Percentiles rank a stretch among this genome's conserved stretches.
These are phyloP conservation scores for Drosophila prosaltans DNA, from an alignment of 1,140 invertebrate genomes.

Conservation along the genomic window DNA sequence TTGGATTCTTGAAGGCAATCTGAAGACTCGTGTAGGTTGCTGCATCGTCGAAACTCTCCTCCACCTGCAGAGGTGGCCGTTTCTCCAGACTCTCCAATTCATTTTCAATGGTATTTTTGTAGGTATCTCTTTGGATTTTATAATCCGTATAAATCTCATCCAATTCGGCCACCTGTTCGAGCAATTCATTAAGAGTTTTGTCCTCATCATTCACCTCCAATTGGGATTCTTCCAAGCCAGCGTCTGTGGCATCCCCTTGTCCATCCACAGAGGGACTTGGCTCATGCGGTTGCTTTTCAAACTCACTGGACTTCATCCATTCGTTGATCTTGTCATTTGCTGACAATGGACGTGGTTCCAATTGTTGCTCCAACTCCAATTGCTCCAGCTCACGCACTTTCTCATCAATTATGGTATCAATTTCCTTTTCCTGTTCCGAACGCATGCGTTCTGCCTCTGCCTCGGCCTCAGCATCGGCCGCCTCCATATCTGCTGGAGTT, in stretches of 20 bases:
- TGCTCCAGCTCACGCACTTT: conserved; percentile 66
- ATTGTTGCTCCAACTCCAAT: conserved; percentile 23
- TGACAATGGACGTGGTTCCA: conserved; percentile 44
- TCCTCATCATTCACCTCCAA: conserved; percentile 78
- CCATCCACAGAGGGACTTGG: conserved; percentile 31
- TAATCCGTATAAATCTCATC: conserved; percentile 91
- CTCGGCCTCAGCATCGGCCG: conserved; percentile 50
- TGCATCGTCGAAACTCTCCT: conserved; percentile 88
- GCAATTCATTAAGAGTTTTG: conserved; percentile 87
- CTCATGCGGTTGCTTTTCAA: conserved; percentile 47
- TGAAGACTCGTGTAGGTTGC: conserved; percentile 92
- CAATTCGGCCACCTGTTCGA: conserved; percentile 89
- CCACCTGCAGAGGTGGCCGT: conserved; percentile 84
- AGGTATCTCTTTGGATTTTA: conserved; percentile 84
- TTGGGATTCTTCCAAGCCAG: conserved; percentile 38
- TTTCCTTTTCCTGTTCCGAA: conserved; percentile 74
- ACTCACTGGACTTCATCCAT: conserved; percentile 78
- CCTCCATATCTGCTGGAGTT: conserved; percentile 61
- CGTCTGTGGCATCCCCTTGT: conserved; percentile 41
- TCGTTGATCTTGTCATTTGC: conserved; percentile 75
- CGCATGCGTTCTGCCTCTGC: conserved; percentile 64
- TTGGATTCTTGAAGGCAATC: conserved; percentile 93
- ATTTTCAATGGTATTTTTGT: conserved; percentile 76
- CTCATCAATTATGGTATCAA: conserved; percentile 78
- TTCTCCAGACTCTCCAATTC: conserved; percentile 67